phyloP scores from a whole-genome alignment of 2,797 vertebrate genomes.

The Spatula clypeata region DNA sequence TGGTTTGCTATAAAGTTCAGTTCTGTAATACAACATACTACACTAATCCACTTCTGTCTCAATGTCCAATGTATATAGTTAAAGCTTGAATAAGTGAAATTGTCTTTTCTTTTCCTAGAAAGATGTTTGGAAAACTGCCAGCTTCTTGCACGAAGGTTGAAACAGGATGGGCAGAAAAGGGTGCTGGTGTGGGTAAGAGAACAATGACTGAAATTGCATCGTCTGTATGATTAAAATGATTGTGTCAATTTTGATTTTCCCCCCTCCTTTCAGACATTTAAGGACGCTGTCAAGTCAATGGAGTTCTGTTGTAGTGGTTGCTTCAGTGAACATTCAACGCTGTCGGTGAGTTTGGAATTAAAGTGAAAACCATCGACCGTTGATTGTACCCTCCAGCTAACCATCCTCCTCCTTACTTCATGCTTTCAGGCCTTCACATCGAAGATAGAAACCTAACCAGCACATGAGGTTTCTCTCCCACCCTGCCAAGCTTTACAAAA shows the following conservation, averaged over 20 bases:
- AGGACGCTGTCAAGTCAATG: conserved; percentile 56
- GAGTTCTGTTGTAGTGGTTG: conserved; percentile 81
- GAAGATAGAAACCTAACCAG: conserved; percentile 67
- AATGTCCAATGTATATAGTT: not conserved
- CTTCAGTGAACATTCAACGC: conserved; percentile 99
- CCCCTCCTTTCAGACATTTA: conserved; percentile 46
- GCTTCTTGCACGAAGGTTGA: not conserved
- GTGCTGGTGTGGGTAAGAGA: conserved; percentile 40
- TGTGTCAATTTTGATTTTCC: conserved; percentile 6
- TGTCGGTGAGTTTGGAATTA: conserved; percentile 99
- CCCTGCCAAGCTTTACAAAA: conserved; percentile 65
- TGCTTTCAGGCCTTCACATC: conserved; percentile 61
- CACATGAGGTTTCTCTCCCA: conserved; percentile 16
- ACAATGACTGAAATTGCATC: conserved; percentile 23
- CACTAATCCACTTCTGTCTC: not conserved
- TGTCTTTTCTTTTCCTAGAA: conserved; percentile 32
- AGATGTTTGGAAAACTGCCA: conserved; percentile 11
- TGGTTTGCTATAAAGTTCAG: not conserved
- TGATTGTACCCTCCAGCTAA: conserved; percentile 98
- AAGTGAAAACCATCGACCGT: conserved; percentile 99
- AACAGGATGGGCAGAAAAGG: not conserved
- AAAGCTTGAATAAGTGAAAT: conserved; percentile 9
- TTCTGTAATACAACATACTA: not conserved
- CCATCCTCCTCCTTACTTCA: conserved; percentile 79
- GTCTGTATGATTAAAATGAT: conserved; percentile 1